Conservation (phyloP, 2,888 invertebrate species). For the Hydriomena furcata region DNA sequence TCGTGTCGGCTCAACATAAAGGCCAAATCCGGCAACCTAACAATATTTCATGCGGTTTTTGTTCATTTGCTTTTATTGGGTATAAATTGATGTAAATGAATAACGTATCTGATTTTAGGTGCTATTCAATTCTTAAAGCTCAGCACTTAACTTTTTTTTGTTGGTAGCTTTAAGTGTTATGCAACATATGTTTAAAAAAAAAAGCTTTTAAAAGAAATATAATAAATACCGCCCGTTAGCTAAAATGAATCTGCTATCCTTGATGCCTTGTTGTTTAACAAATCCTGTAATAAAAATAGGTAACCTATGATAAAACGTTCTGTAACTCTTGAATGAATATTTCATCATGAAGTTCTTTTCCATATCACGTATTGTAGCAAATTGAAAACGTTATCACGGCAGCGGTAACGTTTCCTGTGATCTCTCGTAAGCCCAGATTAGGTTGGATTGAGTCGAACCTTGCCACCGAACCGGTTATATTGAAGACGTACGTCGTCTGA, state of each 20-base stretch:
- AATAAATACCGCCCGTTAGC: too few species aligned
- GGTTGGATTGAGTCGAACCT: constrained; percentile 61
- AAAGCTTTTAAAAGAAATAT: too few species aligned
- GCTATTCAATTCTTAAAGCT: too few species aligned
- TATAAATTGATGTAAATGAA: constrained; percentile 38
- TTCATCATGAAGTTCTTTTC: background rate
- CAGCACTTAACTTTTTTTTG: too few species aligned
- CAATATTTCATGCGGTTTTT: constrained; percentile 39
- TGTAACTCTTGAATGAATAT: background rate
- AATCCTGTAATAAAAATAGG: too few species aligned
- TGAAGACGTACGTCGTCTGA: constrained; percentile 48
- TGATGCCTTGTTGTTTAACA: too few species aligned
- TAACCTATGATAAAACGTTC: too few species aligned
- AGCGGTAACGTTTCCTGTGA: constrained; percentile 66
- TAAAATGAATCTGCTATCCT: too few species aligned
- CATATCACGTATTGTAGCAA: constrained; percentile 44
- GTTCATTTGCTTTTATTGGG: constrained; percentile 39
- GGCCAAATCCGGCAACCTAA: constrained; percentile 35
- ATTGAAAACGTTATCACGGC: constrained; percentile 63
- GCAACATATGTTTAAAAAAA: too few species aligned
- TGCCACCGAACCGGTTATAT: constrained; percentile 52
- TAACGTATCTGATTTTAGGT: constrained; percentile 26
- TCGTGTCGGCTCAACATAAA: constrained; percentile 36
- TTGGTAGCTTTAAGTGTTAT: too few species aligned
- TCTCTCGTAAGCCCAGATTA: constrained; percentile 73